A percentile compares a stretch with the other conserved stretches of the same genome.
Conservation (phyloP, 2,113 vertebrate genomes). For the Sphaerodactylus townsendi region DNA sequence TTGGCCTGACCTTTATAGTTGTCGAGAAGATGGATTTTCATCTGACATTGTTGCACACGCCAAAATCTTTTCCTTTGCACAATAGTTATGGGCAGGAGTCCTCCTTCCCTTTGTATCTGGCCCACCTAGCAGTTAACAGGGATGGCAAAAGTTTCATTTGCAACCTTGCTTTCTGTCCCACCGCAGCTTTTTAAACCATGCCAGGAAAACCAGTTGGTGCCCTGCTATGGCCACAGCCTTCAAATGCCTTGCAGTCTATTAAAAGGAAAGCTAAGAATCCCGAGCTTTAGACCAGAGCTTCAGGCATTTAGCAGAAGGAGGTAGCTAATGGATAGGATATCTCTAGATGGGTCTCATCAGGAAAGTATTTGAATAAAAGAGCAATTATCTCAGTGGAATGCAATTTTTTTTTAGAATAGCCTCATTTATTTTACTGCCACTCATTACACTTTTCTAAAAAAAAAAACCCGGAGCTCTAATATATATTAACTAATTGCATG, state of each 20-base stretch:
- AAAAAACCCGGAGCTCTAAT: conserved; percentile 60
- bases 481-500: conserved; percentile 73
- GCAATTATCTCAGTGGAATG: conserved; percentile 55
- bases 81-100: not conserved
- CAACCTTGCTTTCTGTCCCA: not conserved
- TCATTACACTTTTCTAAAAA: conserved; percentile 45
- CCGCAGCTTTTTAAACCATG: not conserved
- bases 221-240: not conserved
- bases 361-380: conserved; percentile 45
- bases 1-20: not conserved
- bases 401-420: conserved; percentile 49
- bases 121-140: too few relatives aligned
- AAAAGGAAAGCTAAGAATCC: not conserved
- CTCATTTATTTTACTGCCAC: conserved; percentile 63
- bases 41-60: not conserved
- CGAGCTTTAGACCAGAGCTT: conserved; percentile 15
- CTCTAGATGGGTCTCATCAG: conserved; percentile 30
- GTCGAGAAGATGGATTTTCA: not conserved
- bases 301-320: conserved; percentile 16
- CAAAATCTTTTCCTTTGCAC: not conserved
- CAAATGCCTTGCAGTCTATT: conserved; percentile 1
- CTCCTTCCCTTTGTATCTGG: not conserved
- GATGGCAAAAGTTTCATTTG: not conserved
- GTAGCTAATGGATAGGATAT: conserved; percentile 30
- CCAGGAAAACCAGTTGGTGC: not conserved